Base-by-base conservation (phyloP, 2,113 vertebrate species). In the Cynoglossus semilaevis region DNA sequence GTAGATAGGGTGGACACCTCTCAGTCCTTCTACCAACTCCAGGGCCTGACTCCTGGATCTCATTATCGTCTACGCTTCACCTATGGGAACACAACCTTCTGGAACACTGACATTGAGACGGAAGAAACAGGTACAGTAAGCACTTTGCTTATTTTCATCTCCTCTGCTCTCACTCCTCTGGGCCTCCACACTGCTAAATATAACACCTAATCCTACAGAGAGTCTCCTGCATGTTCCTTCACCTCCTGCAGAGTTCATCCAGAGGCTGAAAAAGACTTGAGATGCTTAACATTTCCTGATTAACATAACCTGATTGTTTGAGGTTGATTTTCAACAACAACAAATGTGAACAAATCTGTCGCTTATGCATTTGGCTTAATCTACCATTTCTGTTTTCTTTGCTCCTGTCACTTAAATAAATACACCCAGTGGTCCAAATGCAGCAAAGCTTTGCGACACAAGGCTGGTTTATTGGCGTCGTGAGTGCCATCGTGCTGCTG, bases 391-490 rank as follows among this genome's bases (percentile, higher is more conserved):
- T 53, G 38, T 22, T 12, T 54, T 22, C 35, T 18, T 37, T 16
- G 18, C 14, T 15, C n/a, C 11, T 34, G 52, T 37, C 22, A 34
- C 46, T 52, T 74, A 17, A 16, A 35, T 4, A n/a, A 10, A 48
- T 22, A 57, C 22, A 29, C 22, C 22, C 2, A 16, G 76, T 86
- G 62, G 71, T 47, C 9, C 84, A 89, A 66, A 53, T 83, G 35
- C 77, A 80, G 4, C 55, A 44, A 0, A 82, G 88, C 75, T 92
- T 96, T 45, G 90, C 91, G 14, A 89, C 90, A 0, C 86, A 95
- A 81, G 91, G 93, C 84, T 96, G 94, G 94, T 96, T 96, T 74
- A 95, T 96, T 0, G 93, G 92, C 1, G 87, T 95, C 6, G 89
- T 96, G 65, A 93, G 93, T 0, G 92, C 93, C 57, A 60, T 92